Conservation (phyloP, 1,140 invertebrate genomes). For the Rhagoletis pomonella region DNA sequence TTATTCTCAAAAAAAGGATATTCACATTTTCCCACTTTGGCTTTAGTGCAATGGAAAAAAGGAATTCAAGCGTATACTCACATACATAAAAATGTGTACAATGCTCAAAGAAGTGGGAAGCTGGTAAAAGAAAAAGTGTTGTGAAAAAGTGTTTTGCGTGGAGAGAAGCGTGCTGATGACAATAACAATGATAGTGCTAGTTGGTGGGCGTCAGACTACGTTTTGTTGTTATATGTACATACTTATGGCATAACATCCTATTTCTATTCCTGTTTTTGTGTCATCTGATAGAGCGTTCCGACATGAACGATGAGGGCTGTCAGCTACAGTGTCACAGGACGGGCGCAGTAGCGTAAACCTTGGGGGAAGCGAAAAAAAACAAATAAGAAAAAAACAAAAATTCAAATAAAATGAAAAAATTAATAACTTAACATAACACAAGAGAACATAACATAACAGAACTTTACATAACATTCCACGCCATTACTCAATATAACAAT, state of each 20-base stretch:
- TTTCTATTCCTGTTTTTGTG: conserved; percentile 23
- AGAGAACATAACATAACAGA: not conserved
- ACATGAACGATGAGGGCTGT: not conserved
- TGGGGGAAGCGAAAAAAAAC: not conserved
- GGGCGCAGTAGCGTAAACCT: too few relatives aligned
- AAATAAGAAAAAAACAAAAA: not conserved
- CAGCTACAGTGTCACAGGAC: not conserved
- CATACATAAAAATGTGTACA: too few relatives aligned
- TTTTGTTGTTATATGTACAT: not conserved
- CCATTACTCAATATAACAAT: not conserved
- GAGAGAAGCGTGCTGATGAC: not conserved
- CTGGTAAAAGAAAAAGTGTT: not conserved
- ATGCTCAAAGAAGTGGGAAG: not conserved
- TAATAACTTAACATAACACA: not conserved
- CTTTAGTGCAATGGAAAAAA: too few relatives aligned
- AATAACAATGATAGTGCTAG: conserved; percentile 16
- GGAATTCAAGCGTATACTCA: too few relatives aligned
- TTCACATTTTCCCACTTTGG: conserved; percentile 4
- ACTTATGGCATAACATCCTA: not conserved
- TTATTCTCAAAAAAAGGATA: conserved; percentile 25
- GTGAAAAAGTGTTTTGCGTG: not conserved
- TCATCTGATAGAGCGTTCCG: conserved; percentile 9
- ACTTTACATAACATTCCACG: not conserved
- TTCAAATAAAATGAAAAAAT: not conserved
- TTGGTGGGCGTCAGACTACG: not conserved